Evolutionary conservation across 2,797 vertebrate genomes (phyloP), one percentile per base, ranked within the genome.

Genomic region (Sebastolobus alascanus): DNA sequence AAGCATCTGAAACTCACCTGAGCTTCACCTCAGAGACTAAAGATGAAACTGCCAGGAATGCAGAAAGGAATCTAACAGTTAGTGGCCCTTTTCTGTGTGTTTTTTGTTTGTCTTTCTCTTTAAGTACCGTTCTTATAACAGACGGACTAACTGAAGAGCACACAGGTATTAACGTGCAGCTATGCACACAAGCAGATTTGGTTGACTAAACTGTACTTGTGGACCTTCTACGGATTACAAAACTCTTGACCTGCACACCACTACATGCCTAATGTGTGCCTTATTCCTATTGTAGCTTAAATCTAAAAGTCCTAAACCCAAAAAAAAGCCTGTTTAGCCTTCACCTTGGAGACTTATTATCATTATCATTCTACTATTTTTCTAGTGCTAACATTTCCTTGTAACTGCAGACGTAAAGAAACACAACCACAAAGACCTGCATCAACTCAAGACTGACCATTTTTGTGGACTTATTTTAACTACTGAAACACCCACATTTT

Each of bases 1-100:
- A 59, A 75, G 43, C 35, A n/a, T 31, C 35, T 80, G 74, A 87
- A 77, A 81, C 66, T 61, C 54, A 27, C 29, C 35, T 25, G 50
- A 69, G 25, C 50, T 40, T 77, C 67, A 68, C 22, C 3, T 0
- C 25, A 79, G 74, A 75, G 9, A 1, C 20, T 70, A 5, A n/a
- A 67, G n/a, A 79, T 64, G 73, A 90, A 83, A 85, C 78, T 5
- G 11, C 25, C 56, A 83, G 84, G 89, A 93, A 92, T 92, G 84
- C 70, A 87, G 85, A 90, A 85, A 90, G 89, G 87, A 90, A 92
- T 92, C 50, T 20, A 40, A 84, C 63, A 35, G 25, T 80, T 86
- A 50, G 50, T 31, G 22, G 52, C 29, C n/a, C 40, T 71, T 87
- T 84, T 61, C 40, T 78, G 46, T 63, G n/a, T 64, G 22, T 78